Evolutionary conservation across 2,888 invertebrate genomes (phyloP).

Genomic region (Pyrgus malvae): DNA sequence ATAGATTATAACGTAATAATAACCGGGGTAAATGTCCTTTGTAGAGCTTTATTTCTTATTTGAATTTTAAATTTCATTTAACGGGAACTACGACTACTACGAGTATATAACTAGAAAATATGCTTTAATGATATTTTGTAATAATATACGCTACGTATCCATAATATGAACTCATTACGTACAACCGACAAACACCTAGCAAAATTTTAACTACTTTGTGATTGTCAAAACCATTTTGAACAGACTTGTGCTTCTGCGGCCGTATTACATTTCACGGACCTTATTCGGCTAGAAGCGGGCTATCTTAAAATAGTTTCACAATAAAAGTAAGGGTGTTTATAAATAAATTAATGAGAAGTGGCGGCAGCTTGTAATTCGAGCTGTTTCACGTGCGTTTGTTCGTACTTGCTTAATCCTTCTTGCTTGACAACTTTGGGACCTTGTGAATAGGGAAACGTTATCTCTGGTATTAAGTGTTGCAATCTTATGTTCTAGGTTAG

Average conservation of each 20-base stretch:
- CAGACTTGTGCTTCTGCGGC: conserved; percentile 3
- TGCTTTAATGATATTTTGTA: no score
- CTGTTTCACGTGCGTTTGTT: conserved; percentile 3
- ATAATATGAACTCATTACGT: no score
- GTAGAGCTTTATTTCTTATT: no score
- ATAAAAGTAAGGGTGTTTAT: conserved; percentile 14
- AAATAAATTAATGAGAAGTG: conserved; percentile 27
- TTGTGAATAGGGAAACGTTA: conserved; percentile 19
- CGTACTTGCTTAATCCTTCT: conserved; percentile 15
- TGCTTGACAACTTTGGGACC: conserved; percentile 14
- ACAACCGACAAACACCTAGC: no score
- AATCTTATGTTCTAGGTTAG: conserved; percentile 8
- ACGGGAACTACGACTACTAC: no score
- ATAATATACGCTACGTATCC: no score
- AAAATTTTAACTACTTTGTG: background rate
- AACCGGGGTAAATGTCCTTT: no score
- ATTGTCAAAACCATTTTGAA: conserved; percentile 10
- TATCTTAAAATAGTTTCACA: conserved; percentile 7
- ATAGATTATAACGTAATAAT: no score
- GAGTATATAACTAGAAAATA: no score
- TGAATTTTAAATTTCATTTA: no score
- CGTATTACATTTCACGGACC: conserved; percentile 12
- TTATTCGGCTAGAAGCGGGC: conserved; percentile 13
- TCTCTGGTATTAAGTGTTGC: conserved; percentile 2
- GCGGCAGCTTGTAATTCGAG: conserved; percentile 32